phyloP scores from a whole-genome alignment of 2,113 vertebrate species.

The Glaucomys volans region DNA sequence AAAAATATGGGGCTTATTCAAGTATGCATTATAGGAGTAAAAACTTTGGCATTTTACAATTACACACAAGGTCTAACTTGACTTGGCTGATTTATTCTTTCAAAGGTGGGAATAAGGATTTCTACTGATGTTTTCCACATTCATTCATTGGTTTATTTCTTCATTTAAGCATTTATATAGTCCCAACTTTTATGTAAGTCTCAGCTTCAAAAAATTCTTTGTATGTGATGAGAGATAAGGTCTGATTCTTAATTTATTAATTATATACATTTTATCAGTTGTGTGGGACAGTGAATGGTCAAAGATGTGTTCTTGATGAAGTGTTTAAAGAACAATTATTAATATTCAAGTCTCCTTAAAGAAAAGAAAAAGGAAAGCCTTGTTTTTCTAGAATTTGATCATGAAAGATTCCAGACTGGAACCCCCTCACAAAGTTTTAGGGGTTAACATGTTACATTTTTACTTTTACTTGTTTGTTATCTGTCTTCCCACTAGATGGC shows the following conservation, averaged over 20 bases:
- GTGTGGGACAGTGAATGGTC: not conserved
- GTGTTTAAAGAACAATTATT: not conserved
- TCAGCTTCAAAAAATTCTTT: not conserved
- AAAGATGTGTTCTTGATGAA: not conserved
- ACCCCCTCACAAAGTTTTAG: not conserved
- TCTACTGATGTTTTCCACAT: not conserved
- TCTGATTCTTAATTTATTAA: not conserved
- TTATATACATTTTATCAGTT: not conserved
- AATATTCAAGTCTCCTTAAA: not conserved
- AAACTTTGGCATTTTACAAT: not conserved
- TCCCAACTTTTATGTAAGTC: not conserved
- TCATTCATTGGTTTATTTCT: not conserved
- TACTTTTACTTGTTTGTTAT: not conserved
- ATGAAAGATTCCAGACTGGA: not conserved
- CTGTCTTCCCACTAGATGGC: slow-evolving; percentile 72
- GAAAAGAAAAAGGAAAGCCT: not conserved
- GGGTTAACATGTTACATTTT: not conserved
- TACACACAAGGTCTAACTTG: not conserved
- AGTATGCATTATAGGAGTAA: not conserved
- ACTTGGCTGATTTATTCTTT: not conserved
- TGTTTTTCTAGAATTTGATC: not conserved
- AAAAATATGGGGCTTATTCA: not conserved
- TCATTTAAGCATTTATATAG: not conserved
- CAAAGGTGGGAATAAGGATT: not conserved
- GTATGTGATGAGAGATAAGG: not conserved